Conservation (phyloP, 2,888 invertebrate genomes). For the Zhuqinia jingwanae region DNA sequence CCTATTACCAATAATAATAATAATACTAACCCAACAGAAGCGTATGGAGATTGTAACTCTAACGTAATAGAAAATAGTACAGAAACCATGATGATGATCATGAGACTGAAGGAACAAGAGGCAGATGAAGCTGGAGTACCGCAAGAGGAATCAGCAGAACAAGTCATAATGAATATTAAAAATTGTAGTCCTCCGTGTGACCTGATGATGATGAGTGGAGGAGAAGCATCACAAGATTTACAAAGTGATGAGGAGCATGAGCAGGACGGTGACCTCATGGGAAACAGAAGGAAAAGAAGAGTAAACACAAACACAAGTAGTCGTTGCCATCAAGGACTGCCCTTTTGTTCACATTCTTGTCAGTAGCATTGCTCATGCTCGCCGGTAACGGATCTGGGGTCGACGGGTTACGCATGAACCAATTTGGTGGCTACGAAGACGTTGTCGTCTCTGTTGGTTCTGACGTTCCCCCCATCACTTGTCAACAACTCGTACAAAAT, state of each 20-base stretch:
- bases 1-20: background rate
- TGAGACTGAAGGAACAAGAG: conserved; percentile 34
- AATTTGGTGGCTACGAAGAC: conserved; percentile 77
- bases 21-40: background rate
- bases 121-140: background rate
- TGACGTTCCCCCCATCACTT: conserved; percentile 77
- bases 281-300: conserved; percentile 60
- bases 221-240: conserved; percentile 22
- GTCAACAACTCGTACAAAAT: conserved; percentile 76
- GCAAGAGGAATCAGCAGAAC: conserved; percentile 13
- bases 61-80: background rate
- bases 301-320: conserved; percentile 20
- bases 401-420: conserved; percentile 73
- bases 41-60: too few species aligned
- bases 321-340: conserved; percentile 60
- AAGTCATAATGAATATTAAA: conserved; percentile 68
- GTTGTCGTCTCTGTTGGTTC: conserved; percentile 76
- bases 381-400: conserved; percentile 34
- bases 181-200: conserved; percentile 69
- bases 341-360: conserved; percentile 56
- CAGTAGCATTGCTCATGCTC: conserved; percentile 48
- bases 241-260: conserved; percentile 28
- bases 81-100: conserved; percentile 42
- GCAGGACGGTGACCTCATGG: conserved; percentile 64
- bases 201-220: conserved; percentile 59